These are phyloP conservation scores for Diarsia mendica DNA, from an alignment of 2,888 invertebrate genomes.

Conservation along the genomic window DNA sequence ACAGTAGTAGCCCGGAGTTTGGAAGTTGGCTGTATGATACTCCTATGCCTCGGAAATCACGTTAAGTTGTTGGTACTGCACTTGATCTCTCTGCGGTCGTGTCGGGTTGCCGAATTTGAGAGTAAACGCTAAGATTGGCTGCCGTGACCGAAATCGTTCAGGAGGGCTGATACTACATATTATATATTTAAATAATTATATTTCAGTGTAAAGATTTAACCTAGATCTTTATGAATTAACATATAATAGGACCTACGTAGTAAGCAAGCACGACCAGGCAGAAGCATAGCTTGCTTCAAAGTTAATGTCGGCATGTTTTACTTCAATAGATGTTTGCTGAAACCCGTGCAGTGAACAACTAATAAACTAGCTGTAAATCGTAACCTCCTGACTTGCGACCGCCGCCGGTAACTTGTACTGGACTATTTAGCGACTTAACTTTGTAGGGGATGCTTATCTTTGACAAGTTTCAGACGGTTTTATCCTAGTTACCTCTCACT, in stretches of 20 bases:
- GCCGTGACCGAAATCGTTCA: no score
- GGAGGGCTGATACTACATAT: no score
- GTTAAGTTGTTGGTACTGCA: no score
- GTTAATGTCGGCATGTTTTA: not conserved
- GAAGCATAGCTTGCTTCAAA: not conserved
- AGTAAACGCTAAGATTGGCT: no score
- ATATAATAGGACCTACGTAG: no score
- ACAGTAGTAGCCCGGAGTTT: no score
- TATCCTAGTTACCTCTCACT: conserved; percentile 20
- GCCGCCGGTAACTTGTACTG: conserved; percentile 47
- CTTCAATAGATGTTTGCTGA: not conserved
- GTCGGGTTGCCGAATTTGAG: no score
- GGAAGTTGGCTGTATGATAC: no score
- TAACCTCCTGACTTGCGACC: conserved; percentile 50
- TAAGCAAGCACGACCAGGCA: not conserved
- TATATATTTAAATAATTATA: not conserved
- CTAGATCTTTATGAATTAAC: not conserved
- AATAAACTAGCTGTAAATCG: conserved; percentile 38
- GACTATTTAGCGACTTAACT: conserved; percentile 66
- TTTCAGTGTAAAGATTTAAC: not conserved
- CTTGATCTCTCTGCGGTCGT: no score
- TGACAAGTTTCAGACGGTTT: conserved; percentile 58
- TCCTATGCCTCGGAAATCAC: no score
- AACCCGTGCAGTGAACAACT: conserved; percentile 22
- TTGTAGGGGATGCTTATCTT: conserved; percentile 67